phyloP scores from a whole-genome alignment of 37 sponge, comb jelly and placozoan genomes.

The Lycopodina hypogea region DNA sequence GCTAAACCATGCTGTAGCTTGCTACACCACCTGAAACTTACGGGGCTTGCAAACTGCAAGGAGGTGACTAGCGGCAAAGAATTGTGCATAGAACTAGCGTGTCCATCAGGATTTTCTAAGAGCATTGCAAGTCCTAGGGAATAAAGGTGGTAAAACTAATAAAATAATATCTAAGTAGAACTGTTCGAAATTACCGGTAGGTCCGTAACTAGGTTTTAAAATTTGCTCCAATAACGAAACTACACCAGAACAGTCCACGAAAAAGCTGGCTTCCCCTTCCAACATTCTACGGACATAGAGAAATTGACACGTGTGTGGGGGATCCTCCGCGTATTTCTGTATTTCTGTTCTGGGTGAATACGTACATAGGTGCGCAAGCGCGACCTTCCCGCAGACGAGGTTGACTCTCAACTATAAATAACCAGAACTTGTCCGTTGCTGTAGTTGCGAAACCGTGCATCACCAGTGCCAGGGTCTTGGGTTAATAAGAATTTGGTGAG shows the following conservation, averaged over 20 bases:
- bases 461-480: no score
- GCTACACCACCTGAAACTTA: neutral
- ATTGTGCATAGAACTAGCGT: slow-evolving; percentile 1
- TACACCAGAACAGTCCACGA: neutral
- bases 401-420: no score
- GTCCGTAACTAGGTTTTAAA: slow-evolving; percentile 26
- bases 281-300: no score
- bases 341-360: no score
- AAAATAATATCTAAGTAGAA: neutral
- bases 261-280: neutral
- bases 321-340: no score
- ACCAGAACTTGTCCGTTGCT: no score
- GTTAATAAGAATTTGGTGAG: no score
- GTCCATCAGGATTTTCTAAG: slow-evolving; percentile 40
- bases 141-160: neutral
- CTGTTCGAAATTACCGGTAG: slow-evolving; percentile 9
- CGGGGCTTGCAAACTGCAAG: neutral
- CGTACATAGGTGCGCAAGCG: no score
- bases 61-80: neutral
- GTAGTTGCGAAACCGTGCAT: no score
- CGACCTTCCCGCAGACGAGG: no score
- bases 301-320: no score
- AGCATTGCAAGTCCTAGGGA: slow-evolving; percentile 18
- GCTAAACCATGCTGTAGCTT: no score
- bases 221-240: neutral